phyloP scores from a whole-genome alignment of 1,140 invertebrate species.

The Branchinecta lindahli region DNA sequence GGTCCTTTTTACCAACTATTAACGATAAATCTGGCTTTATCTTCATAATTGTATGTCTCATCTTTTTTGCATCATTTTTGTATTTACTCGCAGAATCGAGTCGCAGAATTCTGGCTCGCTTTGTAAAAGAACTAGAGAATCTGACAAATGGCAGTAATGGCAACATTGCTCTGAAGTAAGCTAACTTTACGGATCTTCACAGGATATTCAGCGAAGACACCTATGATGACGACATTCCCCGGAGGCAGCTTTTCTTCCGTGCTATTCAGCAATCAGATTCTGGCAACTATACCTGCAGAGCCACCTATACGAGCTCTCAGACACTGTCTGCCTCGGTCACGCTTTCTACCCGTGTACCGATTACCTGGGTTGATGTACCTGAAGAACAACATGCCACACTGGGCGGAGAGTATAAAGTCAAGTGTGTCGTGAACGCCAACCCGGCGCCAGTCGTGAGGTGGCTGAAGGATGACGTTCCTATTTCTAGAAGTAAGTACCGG shows the following conservation, averaged over 20 bases:
- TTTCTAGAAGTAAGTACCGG: constrained; percentile 27
- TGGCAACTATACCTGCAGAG: constrained; percentile 65
- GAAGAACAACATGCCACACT: constrained; percentile 62
- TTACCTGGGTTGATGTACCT: constrained; percentile 70
- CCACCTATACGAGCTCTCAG: constrained; percentile 52
- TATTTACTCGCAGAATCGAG: too few relatives aligned
- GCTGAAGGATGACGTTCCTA: constrained; percentile 53
- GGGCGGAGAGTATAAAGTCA: constrained; percentile 53
- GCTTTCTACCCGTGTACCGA: constrained; percentile 57
- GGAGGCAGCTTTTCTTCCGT: constrained; percentile 52
- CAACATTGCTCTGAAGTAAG: too few relatives aligned
- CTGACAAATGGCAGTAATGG: too few relatives aligned
- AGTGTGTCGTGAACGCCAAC: constrained; percentile 65
- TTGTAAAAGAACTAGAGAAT: too few relatives aligned
- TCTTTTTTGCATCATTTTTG: too few relatives aligned
- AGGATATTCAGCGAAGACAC: constrained; percentile 32
- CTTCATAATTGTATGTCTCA: too few relatives aligned
- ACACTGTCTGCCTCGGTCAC: constrained; percentile 44
- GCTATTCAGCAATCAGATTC: constrained; percentile 54
- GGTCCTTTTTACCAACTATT: too few relatives aligned
- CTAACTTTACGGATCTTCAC: background rate
- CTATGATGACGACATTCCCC: constrained; percentile 28
- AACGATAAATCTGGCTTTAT: too few relatives aligned
- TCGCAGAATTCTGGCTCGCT: too few relatives aligned
- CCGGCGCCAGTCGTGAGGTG: constrained; percentile 68